phyloP scores from a whole-genome alignment of 2,888 invertebrate genomes.

The Megaustenia siamemsis region DNA sequence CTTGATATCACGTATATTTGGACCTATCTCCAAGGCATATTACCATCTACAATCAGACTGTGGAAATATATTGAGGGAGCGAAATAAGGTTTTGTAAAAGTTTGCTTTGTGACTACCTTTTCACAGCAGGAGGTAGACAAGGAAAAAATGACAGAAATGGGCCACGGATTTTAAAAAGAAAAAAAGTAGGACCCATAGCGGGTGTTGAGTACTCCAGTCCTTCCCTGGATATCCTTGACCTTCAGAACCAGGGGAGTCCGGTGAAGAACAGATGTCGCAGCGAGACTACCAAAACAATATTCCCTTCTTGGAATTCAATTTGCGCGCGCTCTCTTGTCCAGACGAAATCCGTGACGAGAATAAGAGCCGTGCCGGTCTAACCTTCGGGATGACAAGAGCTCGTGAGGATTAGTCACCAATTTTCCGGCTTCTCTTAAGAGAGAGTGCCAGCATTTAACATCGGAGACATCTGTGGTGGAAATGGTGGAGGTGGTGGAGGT shows the following conservation, averaged over 20 bases:
- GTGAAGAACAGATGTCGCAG: constrained; percentile 55
- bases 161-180: too few species aligned
- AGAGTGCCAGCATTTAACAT: constrained; percentile 32
- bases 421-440: constrained; percentile 15
- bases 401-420: constrained; percentile 38
- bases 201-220: too few species aligned
- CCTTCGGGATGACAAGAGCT: constrained; percentile 10
- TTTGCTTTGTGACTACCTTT: too few species aligned
- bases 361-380: constrained; percentile 48
- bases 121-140: background rate
- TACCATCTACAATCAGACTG: too few species aligned
- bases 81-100: too few species aligned
- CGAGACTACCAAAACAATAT: constrained; percentile 59
- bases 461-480: background rate
- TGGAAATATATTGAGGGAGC: too few species aligned
- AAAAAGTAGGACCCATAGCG: too few species aligned
- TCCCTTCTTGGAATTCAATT: constrained; percentile 60
- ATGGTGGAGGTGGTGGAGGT: too few species aligned
- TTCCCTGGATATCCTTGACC: background rate
- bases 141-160: too few species aligned
- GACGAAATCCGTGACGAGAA: constrained; percentile 58
- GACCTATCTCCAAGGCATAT: too few species aligned
- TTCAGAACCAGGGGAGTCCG: background rate
- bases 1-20: too few species aligned
- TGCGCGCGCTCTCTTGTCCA: constrained; percentile 55